Conservation (phyloP, 1,140 invertebrate genomes). For the Drosophila grimshawi region DNA sequence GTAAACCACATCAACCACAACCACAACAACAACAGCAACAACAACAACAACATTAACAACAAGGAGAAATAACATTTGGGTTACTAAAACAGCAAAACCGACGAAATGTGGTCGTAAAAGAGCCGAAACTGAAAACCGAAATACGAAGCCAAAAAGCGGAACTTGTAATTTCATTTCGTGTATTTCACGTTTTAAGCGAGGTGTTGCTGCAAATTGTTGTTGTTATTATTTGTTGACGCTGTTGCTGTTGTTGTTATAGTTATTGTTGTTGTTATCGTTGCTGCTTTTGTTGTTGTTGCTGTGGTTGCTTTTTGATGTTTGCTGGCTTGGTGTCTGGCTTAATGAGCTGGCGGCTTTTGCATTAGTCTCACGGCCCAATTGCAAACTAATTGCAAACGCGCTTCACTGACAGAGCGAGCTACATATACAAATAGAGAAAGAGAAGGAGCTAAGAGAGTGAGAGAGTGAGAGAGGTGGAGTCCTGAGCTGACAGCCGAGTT, state of each 20-base stretch:
- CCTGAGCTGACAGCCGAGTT: slow-evolving; percentile 57
- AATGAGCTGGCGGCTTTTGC: slow-evolving; percentile 67
- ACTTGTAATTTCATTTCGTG: slow-evolving; percentile 80
- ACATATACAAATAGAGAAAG: too few relatives aligned
- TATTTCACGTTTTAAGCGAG: slow-evolving; percentile 72
- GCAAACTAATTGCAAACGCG: slow-evolving; percentile 78
- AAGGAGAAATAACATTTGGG: slow-evolving; percentile 62
- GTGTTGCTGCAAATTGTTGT: slow-evolving; percentile 46
- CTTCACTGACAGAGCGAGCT: slow-evolving; percentile 11
- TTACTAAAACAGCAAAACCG: slow-evolving; percentile 72
- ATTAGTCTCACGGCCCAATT: slow-evolving; percentile 75
- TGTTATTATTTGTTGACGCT: slow-evolving; percentile 18
- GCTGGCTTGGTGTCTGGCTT: slow-evolving; percentile 44
- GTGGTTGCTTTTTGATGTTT: slow-evolving; percentile 4
- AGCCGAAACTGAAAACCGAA: slow-evolving; percentile 45
- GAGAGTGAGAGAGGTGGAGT: not conserved
- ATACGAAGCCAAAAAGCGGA: slow-evolving; percentile 64
- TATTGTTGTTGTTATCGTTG: slow-evolving; percentile 11
- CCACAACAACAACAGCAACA: slow-evolving; percentile 4
- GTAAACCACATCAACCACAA: slow-evolving; percentile 8
- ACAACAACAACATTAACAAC: not conserved
- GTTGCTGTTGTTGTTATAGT: slow-evolving; percentile 14
- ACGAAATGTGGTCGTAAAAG: slow-evolving; percentile 27
- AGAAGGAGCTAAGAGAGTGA: not conserved
- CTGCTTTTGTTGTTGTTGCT: slow-evolving; percentile 32